Evolutionary conservation across 2,797 vertebrate genomes (phyloP), one percentile per base, ranked within the genome.

Genomic region (Martes flavigula): DNA sequence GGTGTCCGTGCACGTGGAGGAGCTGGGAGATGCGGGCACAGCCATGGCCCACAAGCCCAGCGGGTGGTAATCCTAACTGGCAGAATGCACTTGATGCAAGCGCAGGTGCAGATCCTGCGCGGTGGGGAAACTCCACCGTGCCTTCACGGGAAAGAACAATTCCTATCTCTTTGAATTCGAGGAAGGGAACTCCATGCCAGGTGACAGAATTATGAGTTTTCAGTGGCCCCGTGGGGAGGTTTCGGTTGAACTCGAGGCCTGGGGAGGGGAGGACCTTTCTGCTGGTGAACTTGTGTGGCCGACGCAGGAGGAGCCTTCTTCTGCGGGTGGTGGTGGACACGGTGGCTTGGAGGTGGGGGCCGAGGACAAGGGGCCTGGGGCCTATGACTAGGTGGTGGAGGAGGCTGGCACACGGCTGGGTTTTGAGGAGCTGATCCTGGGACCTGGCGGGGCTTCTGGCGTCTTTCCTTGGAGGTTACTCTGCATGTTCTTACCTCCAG

Each of bases 221-320:
- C 96, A 7, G 48, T 8, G 2, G 40, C 35, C 20, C 70, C 87
- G 0, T 23, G 72, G 32, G 92, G 96, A 66, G 88, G 58, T 46
- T 96, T 98, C 0, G 62, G 92, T 17, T 96, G 97, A 66, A 94
- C 95, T 17, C 98, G 96, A 51, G 98, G 98, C 83, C 95, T 97
- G 68, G 98, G 98, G 18, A 98, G 95, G 6, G 98, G 98, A 18
- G 97, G 98, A 17, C 97, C 98, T 84, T 90, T 98, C 70, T 97
- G 98, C 48, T 94, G 97, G 35, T 82, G 85, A 40, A 20, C 73
- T 5, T 97, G 97, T 4, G 93, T 64, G 32, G 93, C 92, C 0
- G 82, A 66, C 0, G 82, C 4, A 11, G 90, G 90, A 25, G 48
- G 86, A 21, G 88, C 46, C 51, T 87, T 97, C 88, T 58, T 98